Evolutionary conservation across 2,113 vertebrate species (phyloP).

Genomic region (Amazona vittata): DNA sequence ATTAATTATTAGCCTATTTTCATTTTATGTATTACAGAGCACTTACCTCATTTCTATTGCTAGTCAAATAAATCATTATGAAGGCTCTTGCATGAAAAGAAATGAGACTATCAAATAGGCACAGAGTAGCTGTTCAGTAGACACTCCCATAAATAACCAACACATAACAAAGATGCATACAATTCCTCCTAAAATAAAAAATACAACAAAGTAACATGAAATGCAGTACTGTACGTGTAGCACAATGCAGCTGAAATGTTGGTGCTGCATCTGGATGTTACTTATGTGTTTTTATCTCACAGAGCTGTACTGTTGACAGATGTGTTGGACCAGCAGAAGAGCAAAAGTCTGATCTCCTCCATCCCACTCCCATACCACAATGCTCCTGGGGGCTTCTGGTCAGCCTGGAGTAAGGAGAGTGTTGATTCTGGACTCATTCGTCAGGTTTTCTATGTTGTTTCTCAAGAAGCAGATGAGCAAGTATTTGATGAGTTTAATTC

Average conservation of each 20-base stretch:
- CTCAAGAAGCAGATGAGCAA: not conserved
- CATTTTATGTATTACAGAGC: not conserved
- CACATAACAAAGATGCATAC: not conserved
- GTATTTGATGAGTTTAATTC: not conserved
- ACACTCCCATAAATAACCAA: not conserved
- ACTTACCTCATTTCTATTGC: not conserved
- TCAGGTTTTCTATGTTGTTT: not conserved
- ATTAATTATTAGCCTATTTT: not conserved
- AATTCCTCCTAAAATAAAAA: not conserved
- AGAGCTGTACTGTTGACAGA: accelerated
- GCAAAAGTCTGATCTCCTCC: not conserved
- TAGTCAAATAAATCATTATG: not conserved
- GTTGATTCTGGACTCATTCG: accelerated
- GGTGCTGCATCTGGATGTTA: not conserved
- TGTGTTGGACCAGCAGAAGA: no score
- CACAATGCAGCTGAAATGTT: accelerated
- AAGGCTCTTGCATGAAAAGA: not conserved
- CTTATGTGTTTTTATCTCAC: not conserved
- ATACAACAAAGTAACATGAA: not conserved
- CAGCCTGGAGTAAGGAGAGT: not conserved
- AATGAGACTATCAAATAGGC: not conserved
- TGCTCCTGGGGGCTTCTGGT: accelerated
- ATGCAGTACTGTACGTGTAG: not conserved
- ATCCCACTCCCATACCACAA: not conserved
- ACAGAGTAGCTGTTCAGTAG: not conserved